Conservation (phyloP, 1,140 invertebrate species). For the Ladona fulva region DNA sequence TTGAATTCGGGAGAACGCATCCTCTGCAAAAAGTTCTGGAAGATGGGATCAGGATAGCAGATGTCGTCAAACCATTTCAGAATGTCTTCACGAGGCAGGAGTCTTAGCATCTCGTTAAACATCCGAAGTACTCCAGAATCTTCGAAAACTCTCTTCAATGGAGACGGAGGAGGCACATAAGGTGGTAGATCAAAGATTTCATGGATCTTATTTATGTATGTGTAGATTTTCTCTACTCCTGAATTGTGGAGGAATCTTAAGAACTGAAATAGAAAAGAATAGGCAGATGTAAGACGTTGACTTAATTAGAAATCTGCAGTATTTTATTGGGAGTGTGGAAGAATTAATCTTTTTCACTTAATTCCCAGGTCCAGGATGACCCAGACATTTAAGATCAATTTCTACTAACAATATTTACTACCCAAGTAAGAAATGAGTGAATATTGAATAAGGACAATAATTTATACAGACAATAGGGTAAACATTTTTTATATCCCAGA, state of each 20-base stretch:
- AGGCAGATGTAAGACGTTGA: too few relatives aligned
- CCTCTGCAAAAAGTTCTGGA: not conserved
- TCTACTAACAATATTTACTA: too few relatives aligned
- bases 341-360: too few relatives aligned
- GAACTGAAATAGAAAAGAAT: not conserved
- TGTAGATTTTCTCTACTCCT: conserved; percentile 19
- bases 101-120: not conserved
- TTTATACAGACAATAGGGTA: too few relatives aligned
- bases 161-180: not conserved
- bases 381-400: too few relatives aligned
- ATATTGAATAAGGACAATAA: too few relatives aligned
- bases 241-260: not conserved
- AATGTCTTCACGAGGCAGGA: not conserved
- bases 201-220: conserved; percentile 25
- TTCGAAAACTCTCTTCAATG: not conserved
- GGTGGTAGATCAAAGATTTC: conserved; percentile 22
- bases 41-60: not conserved
- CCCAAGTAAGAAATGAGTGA: too few relatives aligned
- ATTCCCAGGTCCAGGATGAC: too few relatives aligned
- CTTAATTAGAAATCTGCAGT: too few relatives aligned
- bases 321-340: too few relatives aligned
- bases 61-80: not conserved
- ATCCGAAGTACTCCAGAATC: not conserved
- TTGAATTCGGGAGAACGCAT: not conserved
- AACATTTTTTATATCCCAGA: too few relatives aligned